Percentiles rank a stretch among this genome's conserved stretches.
These are phyloP conservation scores for Iselma pallidipennis DNA, from an alignment of 2,888 invertebrate genomes.

Conservation along the genomic window DNA sequence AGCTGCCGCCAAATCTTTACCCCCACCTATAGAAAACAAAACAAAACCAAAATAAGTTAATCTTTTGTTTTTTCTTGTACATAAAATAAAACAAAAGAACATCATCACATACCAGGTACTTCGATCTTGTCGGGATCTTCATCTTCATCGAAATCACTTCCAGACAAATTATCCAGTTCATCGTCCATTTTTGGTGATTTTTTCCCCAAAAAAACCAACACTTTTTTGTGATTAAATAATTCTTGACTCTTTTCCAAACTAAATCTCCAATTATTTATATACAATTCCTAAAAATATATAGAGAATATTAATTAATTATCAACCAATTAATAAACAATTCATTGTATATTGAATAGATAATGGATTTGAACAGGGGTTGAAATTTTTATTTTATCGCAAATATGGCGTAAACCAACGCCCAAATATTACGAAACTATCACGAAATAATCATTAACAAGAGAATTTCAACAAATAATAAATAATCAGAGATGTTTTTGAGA, in stretches of 20 bases:
- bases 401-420: conserved; percentile 57
- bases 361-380: conserved; percentile 17
- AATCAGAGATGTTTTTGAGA: neutral
- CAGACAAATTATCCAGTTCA: conserved; percentile 61
- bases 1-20: conserved; percentile 83
- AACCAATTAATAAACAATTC: conserved; percentile 29
- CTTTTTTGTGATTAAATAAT: no score
- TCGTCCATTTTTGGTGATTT: conserved; percentile 45
- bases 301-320: neutral
- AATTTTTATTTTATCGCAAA: conserved; percentile 50
- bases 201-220: neutral
- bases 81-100: neutral
- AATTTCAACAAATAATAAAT: neutral
- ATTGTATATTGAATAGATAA: conserved; percentile 29
- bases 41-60: neutral
- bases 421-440: conserved; percentile 29
- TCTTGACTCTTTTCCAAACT: no score
- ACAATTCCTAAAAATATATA: no score
- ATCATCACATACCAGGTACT: conserved; percentile 72
- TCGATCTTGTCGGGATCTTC: conserved; percentile 91
- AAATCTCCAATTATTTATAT: no score
- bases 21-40: conserved; percentile 66
- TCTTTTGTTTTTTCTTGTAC: neutral
- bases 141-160: conserved; percentile 81
- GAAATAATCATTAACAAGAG: conserved; percentile 23